Base-by-base conservation (phyloP, 2,888 invertebrate genomes). In the Actias luna region DNA sequence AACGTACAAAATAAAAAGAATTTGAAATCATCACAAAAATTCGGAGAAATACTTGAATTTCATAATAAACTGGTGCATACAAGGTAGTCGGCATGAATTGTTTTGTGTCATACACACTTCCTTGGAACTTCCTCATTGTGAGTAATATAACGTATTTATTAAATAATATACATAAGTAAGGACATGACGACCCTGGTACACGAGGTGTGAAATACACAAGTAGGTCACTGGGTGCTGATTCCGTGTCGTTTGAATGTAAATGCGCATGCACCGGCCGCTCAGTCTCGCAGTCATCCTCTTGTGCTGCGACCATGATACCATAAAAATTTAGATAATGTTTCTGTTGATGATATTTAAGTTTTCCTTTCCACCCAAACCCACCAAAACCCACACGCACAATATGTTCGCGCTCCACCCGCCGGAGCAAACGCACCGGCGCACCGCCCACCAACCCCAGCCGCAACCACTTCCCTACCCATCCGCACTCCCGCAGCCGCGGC, bases 231-330 rank as follows among this genome's bases (percentile, higher is more conserved):
- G 70, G 78, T 73, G 73, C 75, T 68, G 71, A 69, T 73, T 75
- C 75, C 70, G 81, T 55, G 55, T 29, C 82, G 82, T 89, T 89
- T 90, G 81, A 89, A 89, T 90, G 88, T 84, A 87, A 89, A 89
- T 90, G 88, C 79, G 84, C 85, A 67, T 64, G 79, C 82, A 80
- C 81, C 69, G 70, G 65, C 72, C 69, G 73, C 67, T 71, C 63
- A 67, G 65, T 66, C 64, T 67, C 71, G 72, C 73, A 77, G 78
- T 79, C 83, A 83, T 87, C 85, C 80, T 79, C 67, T 66, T 59
- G 67, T 74, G 73, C 69, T 73, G 72, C 77, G 76, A 62, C 66
- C 70, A 79, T 55, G 29, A 55, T 55, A 8, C 7, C n/a, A 52
- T 5, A 27, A 8, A 29, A 29, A 42, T 8, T 18, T 16, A 4